Percentiles rank a stretch among this genome's conserved stretches.
phyloP scores from a whole-genome alignment of 2,797 vertebrate genomes.

The Amazona ochrocephala region DNA sequence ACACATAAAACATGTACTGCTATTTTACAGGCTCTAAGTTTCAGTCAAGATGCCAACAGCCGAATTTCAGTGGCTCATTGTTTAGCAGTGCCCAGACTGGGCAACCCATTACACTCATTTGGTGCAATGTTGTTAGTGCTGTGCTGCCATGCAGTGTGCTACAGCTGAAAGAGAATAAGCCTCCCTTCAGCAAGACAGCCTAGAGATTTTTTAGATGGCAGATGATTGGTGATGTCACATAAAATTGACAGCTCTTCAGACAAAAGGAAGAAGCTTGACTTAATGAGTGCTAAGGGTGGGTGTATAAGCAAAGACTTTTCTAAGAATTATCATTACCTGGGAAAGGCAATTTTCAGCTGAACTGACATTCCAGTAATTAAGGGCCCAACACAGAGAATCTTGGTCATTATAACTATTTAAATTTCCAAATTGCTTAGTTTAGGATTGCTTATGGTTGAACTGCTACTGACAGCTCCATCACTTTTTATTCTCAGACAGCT shows the following conservation, averaged over 20 bases:
- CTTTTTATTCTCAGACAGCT: slow-evolving; percentile 54
- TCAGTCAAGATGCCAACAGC: not conserved
- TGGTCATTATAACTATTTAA: slow-evolving; percentile 68
- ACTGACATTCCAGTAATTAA: slow-evolving; percentile 67
- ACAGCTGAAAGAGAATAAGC: not conserved
- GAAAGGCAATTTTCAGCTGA: slow-evolving; percentile 70
- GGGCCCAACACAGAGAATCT: slow-evolving; percentile 54
- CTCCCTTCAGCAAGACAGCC: slow-evolving; percentile 54
- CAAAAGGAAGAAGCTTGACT: slow-evolving; percentile 61
- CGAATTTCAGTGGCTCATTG: accelerated
- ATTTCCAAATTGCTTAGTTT: slow-evolving; percentile 70
- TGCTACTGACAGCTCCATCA: slow-evolving; percentile 60
- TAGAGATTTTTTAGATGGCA: slow-evolving; percentile 34
- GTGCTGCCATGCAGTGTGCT: not conserved
- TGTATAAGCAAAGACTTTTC: slow-evolving; percentile 65
- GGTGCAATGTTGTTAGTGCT: not conserved
- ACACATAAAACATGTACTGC: accelerated
- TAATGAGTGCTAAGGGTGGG: slow-evolving; percentile 68
- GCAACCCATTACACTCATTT: not conserved
- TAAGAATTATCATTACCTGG: slow-evolving; percentile 56
- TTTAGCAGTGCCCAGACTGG: not conserved
- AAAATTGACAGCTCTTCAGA: slow-evolving; percentile 66
- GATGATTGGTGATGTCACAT: slow-evolving; percentile 66
- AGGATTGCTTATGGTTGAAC: slow-evolving; percentile 64
- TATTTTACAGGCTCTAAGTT: not conserved